A percentile compares a stretch with the other conserved stretches of the same genome.
These are phyloP conservation scores for Tenrec ecaudatus DNA, from an alignment of 2,113 vertebrate species.

Conservation along the genomic window DNA sequence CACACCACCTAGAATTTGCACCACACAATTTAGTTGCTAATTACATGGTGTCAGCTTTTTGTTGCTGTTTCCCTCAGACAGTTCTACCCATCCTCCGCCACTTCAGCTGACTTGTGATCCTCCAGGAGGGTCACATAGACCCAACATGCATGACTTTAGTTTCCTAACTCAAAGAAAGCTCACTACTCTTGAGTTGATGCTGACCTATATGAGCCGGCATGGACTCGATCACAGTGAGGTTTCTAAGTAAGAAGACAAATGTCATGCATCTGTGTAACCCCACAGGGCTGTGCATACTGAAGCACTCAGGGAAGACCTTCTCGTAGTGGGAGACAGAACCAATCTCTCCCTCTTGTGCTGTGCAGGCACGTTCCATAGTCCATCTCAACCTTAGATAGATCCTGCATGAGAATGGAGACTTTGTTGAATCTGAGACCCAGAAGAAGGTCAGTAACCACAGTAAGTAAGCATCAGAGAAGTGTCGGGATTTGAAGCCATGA, in stretches of 20 bases:
- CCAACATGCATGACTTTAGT: too few species aligned
- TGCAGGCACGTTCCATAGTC: not conserved
- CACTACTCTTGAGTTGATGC: too few species aligned
- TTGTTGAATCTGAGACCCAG: not conserved
- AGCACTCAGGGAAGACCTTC: not conserved
- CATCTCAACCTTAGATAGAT: constrained; percentile 9
- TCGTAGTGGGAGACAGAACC: not conserved
- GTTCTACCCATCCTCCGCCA: not conserved
- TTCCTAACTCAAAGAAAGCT: too few species aligned
- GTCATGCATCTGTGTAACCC: not conserved
- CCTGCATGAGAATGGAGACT: not conserved
- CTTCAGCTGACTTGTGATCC: not conserved
- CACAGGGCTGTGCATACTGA: not conserved
- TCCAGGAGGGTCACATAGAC: not conserved
- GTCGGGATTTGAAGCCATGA: not conserved
- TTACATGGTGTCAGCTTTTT: constrained; percentile 8
- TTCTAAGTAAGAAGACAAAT: not conserved
- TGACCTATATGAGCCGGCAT: too few species aligned
- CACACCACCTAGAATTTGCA: constrained; percentile 14
- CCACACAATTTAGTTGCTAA: not conserved
- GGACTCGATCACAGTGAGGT: too few species aligned
- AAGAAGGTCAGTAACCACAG: not conserved
- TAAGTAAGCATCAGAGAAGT: not conserved
- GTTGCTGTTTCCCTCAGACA: constrained; percentile 13
- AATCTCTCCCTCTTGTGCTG: not conserved